Percentiles rank a stretch among this genome's conserved stretches.
Evolutionary conservation across 2,113 vertebrate species (phyloP).

Genomic region (Tragelaphus strepsiceros): DNA sequence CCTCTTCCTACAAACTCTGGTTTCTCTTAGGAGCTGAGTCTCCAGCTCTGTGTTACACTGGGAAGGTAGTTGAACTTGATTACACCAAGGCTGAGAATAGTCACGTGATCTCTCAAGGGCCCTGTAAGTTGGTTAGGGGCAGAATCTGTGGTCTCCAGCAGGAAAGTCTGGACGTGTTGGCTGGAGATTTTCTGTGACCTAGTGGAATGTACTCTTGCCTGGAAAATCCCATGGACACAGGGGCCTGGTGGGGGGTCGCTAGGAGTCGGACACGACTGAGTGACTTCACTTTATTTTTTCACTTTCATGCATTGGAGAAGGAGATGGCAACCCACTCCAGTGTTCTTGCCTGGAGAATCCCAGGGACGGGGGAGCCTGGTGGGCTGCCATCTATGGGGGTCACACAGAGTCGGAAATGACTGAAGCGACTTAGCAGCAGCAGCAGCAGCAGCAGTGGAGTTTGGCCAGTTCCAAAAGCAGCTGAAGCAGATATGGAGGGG

Average conservation of each 20-base stretch:
- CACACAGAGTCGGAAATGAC: no score
- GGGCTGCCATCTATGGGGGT: no score
- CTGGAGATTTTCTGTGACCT: neutral
- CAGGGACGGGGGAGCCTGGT: no score
- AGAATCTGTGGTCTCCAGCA: neutral
- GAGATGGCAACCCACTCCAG: no score
- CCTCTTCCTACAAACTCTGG: neutral
- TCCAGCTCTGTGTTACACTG: neutral
- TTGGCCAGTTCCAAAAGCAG: neutral
- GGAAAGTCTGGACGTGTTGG: neutral
- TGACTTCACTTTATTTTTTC: no score
- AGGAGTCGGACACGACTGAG: no score
- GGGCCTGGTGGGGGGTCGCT: no score
- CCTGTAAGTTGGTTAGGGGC: neutral
- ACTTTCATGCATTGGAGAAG: no score
- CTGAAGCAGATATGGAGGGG: neutral
- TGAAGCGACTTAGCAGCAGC: no score
- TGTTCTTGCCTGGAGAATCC: no score
- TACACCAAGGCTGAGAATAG: neutral
- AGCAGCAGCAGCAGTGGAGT: neutral
- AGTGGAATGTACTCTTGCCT: neutral
- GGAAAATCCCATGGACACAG: no score
- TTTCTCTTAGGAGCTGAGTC: neutral
- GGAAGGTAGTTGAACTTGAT: neutral
- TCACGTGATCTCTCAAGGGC: neutral